phyloP scores from a whole-genome alignment of 2,888 invertebrate genomes.

The Oithona nana region DNA sequence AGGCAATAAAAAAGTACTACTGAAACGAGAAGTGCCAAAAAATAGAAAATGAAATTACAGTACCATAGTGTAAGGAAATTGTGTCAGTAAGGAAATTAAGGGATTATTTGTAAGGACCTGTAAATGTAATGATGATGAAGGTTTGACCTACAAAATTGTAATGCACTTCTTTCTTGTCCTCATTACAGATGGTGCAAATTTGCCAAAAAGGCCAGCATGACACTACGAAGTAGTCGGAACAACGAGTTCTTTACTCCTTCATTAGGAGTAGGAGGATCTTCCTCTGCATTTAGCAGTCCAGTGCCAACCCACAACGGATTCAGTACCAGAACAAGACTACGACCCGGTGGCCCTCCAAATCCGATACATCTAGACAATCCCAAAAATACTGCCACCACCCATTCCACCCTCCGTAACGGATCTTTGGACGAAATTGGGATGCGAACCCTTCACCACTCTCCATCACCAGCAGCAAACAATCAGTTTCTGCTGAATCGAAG shows the following conservation, averaged over 20 bases:
- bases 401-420: neutral
- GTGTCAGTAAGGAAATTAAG: no score
- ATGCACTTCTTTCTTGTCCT: no score
- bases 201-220: slow-evolving; percentile 7
- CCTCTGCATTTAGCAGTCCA: neutral
- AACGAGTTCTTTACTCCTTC: neutral
- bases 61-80: no score
- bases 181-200: neutral
- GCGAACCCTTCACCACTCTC: neutral
- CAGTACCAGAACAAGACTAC: slow-evolving; percentile 3
- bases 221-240: neutral
- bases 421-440: slow-evolving; percentile 7
- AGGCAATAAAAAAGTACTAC: no score
- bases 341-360: slow-evolving; percentile 6
- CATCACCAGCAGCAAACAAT: neutral
- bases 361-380: no score
- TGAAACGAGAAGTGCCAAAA: no score
- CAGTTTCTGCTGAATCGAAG: neutral
- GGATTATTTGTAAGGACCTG: no score
- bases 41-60: no score
- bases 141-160: no score
- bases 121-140: no score
- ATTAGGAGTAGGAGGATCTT: neutral
- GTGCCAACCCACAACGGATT: neutral
- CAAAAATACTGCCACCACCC: no score